These are phyloP conservation scores for Engraulis encrasicolus DNA, from an alignment of 2,113 vertebrate genomes.

Conservation along the genomic window DNA sequence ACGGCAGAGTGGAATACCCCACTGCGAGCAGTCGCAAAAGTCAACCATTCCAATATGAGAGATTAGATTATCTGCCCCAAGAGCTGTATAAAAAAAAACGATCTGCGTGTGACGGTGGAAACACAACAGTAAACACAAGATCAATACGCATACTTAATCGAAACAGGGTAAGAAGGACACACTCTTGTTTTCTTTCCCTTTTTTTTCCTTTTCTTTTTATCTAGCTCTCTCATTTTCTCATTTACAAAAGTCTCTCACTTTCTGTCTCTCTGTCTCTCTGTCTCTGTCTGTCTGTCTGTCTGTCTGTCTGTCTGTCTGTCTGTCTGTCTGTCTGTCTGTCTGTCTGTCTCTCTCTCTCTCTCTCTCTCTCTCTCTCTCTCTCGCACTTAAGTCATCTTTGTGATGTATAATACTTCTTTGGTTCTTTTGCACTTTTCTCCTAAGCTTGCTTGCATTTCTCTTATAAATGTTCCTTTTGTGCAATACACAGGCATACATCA, in stretches of 20 bases:
- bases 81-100: neutral
- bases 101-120: neutral
- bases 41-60: conserved; percentile 43
- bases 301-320: neutral
- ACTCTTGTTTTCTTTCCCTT: neutral
- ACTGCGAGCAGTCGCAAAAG: conserved; percentile 34
- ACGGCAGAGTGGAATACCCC: conserved; percentile 30
- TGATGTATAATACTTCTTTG: conserved; percentile 9
- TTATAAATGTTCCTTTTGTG: neutral
- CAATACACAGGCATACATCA: conserved; percentile 1
- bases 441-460: conserved; percentile 7
- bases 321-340: neutral
- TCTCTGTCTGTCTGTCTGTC: neutral
- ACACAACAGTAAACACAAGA: conserved; percentile 2
- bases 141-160: neutral
- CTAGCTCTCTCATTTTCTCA: too few species aligned
- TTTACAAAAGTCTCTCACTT: neutral
- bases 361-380: neutral
- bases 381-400: neutral
- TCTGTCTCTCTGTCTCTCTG: neutral
- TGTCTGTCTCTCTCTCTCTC: neutral
- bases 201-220: too few species aligned
- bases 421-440: conserved; percentile 1
- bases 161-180: neutral
- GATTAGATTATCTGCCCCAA: conserved; percentile 48